Evolutionary conservation across 2,888 invertebrate genomes (phyloP).

Genomic region (Aleiodes alternator): DNA sequence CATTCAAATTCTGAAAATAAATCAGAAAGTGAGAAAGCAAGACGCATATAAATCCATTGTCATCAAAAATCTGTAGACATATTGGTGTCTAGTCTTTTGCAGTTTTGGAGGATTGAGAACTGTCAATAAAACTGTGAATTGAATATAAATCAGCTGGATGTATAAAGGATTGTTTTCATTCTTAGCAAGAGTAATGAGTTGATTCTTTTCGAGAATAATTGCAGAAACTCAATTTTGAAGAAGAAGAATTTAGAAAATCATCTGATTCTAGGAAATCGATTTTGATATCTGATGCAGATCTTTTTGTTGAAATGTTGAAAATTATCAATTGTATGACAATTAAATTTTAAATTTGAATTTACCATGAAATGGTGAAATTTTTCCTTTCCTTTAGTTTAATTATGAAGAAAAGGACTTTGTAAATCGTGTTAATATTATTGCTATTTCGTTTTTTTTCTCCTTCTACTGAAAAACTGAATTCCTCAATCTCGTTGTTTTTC

Average conservation of each 20-base stretch:
- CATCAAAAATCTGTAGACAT: slow-evolving; percentile 97
- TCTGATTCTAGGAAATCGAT: background rate
- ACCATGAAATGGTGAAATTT: no score
- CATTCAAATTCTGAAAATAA: slow-evolving; percentile 69
- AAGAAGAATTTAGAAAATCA: slow-evolving; percentile 3
- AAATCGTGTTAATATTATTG: no score
- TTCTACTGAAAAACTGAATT: no score
- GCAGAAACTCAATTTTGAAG: slow-evolving; percentile 93
- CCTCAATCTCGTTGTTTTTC: no score
- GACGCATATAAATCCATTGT: slow-evolving; percentile 94
- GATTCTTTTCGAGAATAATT: slow-evolving; percentile 93
- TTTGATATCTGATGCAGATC: no score
- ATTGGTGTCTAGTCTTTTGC: slow-evolving; percentile 99
- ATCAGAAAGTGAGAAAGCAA: slow-evolving; percentile 71
- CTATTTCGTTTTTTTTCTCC: no score
- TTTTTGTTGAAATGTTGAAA: no score
- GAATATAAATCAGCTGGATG: slow-evolving; percentile 96
- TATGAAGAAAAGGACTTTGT: no score
- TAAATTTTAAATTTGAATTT: no score
- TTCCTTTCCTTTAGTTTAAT: no score
- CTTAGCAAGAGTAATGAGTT: slow-evolving; percentile 94
- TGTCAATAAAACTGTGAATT: slow-evolving; percentile 94
- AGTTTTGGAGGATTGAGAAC: slow-evolving; percentile 95
- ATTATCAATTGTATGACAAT: no score
- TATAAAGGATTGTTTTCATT: slow-evolving; percentile 95